phyloP scores from a whole-genome alignment of 1,140 invertebrate genomes.

The Vanessa tameamea region DNA sequence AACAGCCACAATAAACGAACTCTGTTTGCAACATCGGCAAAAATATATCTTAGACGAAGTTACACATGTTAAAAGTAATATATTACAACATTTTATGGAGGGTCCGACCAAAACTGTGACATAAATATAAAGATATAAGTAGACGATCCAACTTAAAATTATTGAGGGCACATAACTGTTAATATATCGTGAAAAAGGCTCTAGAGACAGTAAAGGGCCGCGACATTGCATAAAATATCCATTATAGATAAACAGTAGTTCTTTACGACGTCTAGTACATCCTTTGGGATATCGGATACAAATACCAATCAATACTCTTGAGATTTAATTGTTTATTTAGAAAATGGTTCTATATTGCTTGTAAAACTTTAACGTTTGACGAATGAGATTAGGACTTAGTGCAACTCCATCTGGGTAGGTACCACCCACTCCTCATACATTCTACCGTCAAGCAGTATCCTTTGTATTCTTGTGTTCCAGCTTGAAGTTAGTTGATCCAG shows the following conservation, averaged over 20 bases:
- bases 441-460: no score
- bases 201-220: conserved; percentile 43
- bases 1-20: no score
- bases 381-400: no score
- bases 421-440: no score
- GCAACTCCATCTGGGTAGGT: no score
- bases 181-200: conserved; percentile 42
- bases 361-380: not conserved
- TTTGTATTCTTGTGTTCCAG: no score
- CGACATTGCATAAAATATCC: conserved; percentile 58
- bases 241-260: conserved; percentile 57
- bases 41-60: no score
- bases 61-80: not conserved
- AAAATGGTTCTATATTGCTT: not conserved
- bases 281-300: conserved; percentile 49
- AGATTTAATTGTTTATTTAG: conserved; percentile 5
- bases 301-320: conserved; percentile 30
- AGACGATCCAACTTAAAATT: conserved; percentile 33
- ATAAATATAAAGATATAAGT: conserved; percentile 23
- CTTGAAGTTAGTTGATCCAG: no score
- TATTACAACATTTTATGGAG: conserved; percentile 2
- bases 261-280: conserved; percentile 53
- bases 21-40: no score
- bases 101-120: not conserved
- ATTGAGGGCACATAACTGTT: conserved; percentile 42